These are phyloP conservation scores for Mustelus asterias DNA, from an alignment of 2,113 vertebrate genomes.

Conservation along the genomic window DNA sequence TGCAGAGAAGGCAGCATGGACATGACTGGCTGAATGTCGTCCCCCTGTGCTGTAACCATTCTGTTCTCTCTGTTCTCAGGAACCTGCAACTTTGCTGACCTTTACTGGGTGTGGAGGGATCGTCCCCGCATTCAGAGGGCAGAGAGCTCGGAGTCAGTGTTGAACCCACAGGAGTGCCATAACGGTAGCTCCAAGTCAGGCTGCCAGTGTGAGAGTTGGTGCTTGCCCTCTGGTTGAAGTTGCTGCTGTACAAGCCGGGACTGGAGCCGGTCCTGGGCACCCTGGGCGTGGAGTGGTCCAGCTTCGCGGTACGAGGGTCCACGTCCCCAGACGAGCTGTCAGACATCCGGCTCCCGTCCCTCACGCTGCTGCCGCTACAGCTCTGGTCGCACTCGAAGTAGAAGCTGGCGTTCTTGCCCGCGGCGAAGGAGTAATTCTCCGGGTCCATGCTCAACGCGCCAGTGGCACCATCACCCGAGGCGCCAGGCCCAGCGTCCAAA, in stretches of 20 bases:
- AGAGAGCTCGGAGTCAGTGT: conserved; percentile 44
- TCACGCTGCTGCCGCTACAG: background rate
- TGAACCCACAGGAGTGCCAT: conserved; percentile 38
- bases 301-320: background rate
- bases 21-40: background rate
- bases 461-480: background rate
- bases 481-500: background rate
- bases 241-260: background rate
- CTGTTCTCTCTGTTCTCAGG: background rate
- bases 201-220: background rate
- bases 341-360: background rate
- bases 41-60: no score
- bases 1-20: background rate
- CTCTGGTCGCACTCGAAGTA: background rate
- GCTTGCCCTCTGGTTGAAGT: background rate
- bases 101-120: background rate
- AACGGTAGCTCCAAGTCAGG: conserved; percentile 49
- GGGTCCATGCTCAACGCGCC: background rate
- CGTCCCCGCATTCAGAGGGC: conserved; percentile 44
- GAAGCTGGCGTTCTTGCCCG: background rate
- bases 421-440: background rate
- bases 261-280: background rate
- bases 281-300: background rate
- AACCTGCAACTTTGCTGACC: background rate
- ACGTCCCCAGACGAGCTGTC: background rate